Conservation (phyloP, 2,113 vertebrate species). For the Psittacula cyanocephala region DNA sequence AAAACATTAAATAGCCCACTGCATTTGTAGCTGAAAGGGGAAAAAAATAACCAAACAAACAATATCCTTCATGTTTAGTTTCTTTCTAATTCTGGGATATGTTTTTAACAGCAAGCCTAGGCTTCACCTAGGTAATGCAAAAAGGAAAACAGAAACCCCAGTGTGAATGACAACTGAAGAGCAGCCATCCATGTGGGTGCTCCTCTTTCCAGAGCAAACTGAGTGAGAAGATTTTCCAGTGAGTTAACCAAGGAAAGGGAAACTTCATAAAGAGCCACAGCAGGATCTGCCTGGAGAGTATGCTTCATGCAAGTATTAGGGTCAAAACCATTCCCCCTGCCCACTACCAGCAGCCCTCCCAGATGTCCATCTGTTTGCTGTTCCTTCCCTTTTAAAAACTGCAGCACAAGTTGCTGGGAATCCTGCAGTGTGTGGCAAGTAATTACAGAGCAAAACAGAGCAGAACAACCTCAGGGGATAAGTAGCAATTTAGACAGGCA, state of each 20-base stretch:
- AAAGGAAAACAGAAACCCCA: neutral
- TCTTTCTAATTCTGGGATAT: neutral
- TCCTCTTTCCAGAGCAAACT: slow-evolving; percentile 27
- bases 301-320: neutral
- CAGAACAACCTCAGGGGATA: neutral
- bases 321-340: neutral
- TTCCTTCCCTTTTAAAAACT: neutral
- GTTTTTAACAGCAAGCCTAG: neutral
- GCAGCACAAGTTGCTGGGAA: neutral
- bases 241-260: neutral
- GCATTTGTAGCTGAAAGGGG: neutral
- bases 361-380: neutral
- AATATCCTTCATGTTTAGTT: neutral
- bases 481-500: neutral
- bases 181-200: neutral
- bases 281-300: neutral
- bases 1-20: neutral
- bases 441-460: neutral
- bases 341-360: neutral
- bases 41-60: neutral
- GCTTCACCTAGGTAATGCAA: slow-evolving; percentile 19
- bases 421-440: accelerated
- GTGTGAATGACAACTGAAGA: neutral
- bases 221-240: slow-evolving; percentile 23
- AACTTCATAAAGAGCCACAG: neutral